These are phyloP conservation scores for Botia almorhae DNA, from an alignment of 2,797 vertebrate genomes.

Conservation along the genomic window DNA sequence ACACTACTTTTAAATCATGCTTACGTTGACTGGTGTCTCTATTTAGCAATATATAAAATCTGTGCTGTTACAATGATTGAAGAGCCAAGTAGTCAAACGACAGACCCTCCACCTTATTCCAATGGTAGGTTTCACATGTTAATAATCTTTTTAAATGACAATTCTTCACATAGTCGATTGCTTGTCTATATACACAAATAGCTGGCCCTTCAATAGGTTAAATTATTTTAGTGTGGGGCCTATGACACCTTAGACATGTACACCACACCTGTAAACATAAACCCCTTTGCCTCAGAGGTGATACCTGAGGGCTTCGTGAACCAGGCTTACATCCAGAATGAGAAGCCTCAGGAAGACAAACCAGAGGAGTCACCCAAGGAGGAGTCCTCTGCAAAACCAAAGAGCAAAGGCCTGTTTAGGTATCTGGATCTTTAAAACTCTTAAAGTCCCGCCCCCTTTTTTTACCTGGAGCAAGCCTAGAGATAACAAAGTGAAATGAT, in stretches of 20 bases:
- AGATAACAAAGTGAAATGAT: neutral
- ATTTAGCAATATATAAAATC: conserved; percentile 7
- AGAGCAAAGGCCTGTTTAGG: conserved; percentile 49
- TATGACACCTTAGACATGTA: conserved; percentile 16
- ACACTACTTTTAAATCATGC: neutral
- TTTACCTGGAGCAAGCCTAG: neutral
- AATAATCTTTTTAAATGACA: neutral
- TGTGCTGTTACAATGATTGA: conserved; percentile 44
- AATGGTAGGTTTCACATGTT: conserved; percentile 34
- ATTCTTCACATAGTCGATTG: neutral
- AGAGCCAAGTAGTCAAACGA: conserved; percentile 2
- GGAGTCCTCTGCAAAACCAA: conserved; percentile 38
- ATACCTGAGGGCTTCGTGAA: conserved; percentile 54
- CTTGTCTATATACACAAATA: neutral
- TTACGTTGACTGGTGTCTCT: neutral
- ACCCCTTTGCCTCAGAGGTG: conserved; percentile 52
- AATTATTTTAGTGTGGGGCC: conserved; percentile 20
- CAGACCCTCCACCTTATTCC: conserved; percentile 33
- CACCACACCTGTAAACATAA: neutral
- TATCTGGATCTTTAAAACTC: conserved; percentile 31
- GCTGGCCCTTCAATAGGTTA: neutral
- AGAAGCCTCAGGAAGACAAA: conserved; percentile 56
- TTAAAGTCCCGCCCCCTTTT: neutral
- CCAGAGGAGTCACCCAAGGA: conserved; percentile 30
- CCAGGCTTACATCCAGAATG: conserved; percentile 63